Evolutionary conservation across 2,113 vertebrate species (phyloP).

Genomic region (Echinops telfairi): DNA sequence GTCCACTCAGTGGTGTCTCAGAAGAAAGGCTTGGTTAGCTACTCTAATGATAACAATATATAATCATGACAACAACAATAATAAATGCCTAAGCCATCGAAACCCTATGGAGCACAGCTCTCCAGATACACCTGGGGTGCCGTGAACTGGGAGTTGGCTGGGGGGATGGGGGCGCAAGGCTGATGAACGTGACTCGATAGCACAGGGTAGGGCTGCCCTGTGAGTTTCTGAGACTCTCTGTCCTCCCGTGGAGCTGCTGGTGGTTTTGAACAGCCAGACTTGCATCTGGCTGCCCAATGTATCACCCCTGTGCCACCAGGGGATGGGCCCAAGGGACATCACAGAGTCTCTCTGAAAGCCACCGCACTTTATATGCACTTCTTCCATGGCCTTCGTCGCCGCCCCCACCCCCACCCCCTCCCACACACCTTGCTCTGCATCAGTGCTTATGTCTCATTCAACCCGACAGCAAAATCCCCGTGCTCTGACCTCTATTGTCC

Average conservation of each 20-base stretch:
- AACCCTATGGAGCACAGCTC: not conserved
- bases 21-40: not conserved
- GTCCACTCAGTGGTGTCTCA: not conserved
- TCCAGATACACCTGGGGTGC: not conserved
- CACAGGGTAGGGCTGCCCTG: too few species aligned
- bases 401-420: too few species aligned
- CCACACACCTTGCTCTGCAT: not conserved
- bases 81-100: not conserved
- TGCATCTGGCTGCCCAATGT: too few species aligned
- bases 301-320: too few species aligned
- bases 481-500: not conserved
- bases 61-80: too few species aligned
- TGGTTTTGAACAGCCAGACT: too few species aligned
- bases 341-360: not conserved
- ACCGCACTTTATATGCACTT: not conserved
- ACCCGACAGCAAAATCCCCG: rapidly evolving
- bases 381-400: not conserved
- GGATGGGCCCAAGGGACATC: not conserved
- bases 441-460: not conserved
- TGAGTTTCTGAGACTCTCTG: too few species aligned
- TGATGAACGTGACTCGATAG: too few species aligned
- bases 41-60: not conserved
- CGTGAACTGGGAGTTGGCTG: not conserved
- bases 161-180: too few species aligned
- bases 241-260: too few species aligned